Conservation (phyloP, 1,140 invertebrate genomes). For the Periplaneta americana region DNA sequence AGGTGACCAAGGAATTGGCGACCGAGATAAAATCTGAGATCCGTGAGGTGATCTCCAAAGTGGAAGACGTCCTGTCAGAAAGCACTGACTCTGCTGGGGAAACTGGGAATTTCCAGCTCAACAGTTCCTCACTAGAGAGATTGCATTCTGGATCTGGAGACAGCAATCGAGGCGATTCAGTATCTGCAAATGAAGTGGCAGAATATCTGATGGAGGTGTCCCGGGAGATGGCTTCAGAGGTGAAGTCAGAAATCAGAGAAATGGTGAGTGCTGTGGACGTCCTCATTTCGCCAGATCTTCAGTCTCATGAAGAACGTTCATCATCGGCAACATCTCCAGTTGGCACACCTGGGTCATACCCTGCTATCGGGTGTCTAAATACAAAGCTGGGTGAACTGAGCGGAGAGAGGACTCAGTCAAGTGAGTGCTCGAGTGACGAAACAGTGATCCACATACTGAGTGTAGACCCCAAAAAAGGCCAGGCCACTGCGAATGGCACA, state of each 20-base stretch:
- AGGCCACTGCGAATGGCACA: conserved; percentile 30
- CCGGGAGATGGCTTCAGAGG: conserved; percentile 69
- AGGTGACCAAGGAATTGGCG: conserved; percentile 68
- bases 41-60: conserved; percentile 68
- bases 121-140: not conserved
- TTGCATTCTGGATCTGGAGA: not conserved
- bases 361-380: not conserved
- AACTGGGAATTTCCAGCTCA: not conserved
- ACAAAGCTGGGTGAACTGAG: not conserved
- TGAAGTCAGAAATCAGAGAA: conserved; percentile 68
- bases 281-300: conserved; percentile 51
- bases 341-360: not conserved
- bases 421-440: conserved; percentile 42
- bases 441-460: conserved; percentile 39
- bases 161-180: conserved; percentile 44
- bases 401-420: conserved; percentile 35
- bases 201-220: conserved; percentile 71
- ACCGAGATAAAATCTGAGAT: conserved; percentile 78
- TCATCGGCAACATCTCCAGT: not conserved
- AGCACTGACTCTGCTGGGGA: conserved; percentile 27
- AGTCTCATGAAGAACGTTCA: not conserved
- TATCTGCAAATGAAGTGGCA: conserved; percentile 63
- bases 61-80: conserved; percentile 68
- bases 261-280: conserved; percentile 65
- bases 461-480: conserved; percentile 22